Percentiles rank a stretch among this genome's conserved stretches.
These are phyloP conservation scores for Epirrita christyi DNA, from an alignment of 2,888 invertebrate genomes.

Conservation along the genomic window DNA sequence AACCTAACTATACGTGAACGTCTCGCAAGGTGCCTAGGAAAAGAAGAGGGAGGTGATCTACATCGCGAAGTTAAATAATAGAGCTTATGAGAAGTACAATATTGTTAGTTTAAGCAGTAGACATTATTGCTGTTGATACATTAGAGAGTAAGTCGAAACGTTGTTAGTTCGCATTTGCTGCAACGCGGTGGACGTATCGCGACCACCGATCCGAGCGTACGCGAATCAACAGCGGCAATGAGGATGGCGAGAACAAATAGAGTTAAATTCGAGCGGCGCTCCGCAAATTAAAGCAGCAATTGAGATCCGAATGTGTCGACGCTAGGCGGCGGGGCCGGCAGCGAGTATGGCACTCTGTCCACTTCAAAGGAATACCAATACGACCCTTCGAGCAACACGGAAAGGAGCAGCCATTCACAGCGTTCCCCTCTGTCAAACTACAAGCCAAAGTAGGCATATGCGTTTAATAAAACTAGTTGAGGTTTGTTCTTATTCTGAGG, in stretches of 20 bases:
- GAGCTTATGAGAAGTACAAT: constrained; percentile 81
- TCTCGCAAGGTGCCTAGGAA: constrained; percentile 54
- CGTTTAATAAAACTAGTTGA: no score
- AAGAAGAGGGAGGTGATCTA: constrained; percentile 22
- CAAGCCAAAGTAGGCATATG: no score
- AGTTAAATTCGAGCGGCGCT: constrained; percentile 45
- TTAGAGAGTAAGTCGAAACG: constrained; percentile 17
- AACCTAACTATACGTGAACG: constrained; percentile 66
- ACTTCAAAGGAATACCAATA: constrained; percentile 30
- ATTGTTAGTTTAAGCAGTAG: constrained; percentile 64
- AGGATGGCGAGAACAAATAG: constrained; percentile 50
- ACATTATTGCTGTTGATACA: constrained; percentile 27
- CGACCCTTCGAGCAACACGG: constrained; percentile 8
- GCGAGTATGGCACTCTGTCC: constrained; percentile 36
- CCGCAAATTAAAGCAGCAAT: constrained; percentile 47
- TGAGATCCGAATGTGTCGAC: constrained; percentile 53
- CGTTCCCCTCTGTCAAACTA: no score
- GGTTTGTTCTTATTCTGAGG: no score
- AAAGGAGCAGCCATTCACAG: no score
- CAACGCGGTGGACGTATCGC: constrained; percentile 25
- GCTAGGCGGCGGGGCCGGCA: constrained; percentile 33
- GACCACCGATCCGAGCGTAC: background rate
- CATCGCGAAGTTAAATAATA: constrained; percentile 38
- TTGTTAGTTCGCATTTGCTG: constrained; percentile 28
- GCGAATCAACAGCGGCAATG: constrained; percentile 44